Evolutionary conservation across 2,888 invertebrate genomes (phyloP).

Genomic region (Eupeodes latifasciatus): DNA sequence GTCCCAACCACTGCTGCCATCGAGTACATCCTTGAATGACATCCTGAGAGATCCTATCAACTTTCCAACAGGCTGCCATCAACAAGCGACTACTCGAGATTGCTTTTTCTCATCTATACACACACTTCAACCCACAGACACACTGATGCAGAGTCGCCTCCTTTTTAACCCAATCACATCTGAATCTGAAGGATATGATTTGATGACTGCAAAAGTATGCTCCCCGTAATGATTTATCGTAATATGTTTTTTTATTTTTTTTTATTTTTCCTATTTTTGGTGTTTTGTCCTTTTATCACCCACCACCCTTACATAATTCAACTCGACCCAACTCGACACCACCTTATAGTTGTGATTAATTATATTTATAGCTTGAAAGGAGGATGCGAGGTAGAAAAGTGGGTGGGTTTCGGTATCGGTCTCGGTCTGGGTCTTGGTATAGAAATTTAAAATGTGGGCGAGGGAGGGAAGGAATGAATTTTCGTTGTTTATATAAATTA

Average conservation of each 20-base stretch:
- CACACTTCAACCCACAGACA: constrained; percentile 9
- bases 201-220: constrained; percentile 28
- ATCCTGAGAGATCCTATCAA: constrained; percentile 39
- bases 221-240: constrained; percentile 54
- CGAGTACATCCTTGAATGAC: constrained; percentile 33
- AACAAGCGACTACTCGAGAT: constrained; percentile 39
- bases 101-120: constrained; percentile 15
- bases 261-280: neutral
- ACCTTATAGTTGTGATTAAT: constrained; percentile 31
- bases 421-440: no score
- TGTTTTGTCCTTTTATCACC: neutral
- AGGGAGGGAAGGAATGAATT: neutral
- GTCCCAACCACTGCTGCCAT: neutral
- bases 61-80: constrained; percentile 23
- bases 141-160: neutral
- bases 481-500: constrained; percentile 1
- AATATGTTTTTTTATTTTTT: neutral
- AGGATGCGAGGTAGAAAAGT: neutral
- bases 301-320: neutral
- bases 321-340: neutral
- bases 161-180: constrained; percentile 1
- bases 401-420: neutral
- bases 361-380: constrained; percentile 26
- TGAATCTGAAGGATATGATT: constrained; percentile 47
- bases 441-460: neutral